Percentiles rank a stretch among this genome's conserved stretches.
Conservation (phyloP, 2,797 vertebrate species). For the Prionace glauca region DNA sequence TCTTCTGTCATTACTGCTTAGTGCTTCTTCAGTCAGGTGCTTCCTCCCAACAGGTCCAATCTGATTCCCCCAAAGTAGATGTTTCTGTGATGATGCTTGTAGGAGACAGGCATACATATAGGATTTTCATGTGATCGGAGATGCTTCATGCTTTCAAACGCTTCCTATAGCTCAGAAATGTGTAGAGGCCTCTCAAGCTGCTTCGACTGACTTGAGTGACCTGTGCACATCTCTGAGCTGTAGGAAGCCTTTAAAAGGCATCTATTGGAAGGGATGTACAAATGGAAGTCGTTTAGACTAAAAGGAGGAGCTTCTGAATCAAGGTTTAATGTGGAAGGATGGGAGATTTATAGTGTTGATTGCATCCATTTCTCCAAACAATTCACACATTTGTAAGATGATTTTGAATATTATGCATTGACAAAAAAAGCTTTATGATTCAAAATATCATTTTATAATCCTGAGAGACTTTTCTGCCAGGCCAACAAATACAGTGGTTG, state of each 20-base stretch:
- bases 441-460: background rate
- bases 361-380: background rate
- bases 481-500: background rate
- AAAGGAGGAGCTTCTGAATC: background rate
- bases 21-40: background rate
- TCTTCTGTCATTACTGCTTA: background rate
- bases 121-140: background rate
- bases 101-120: background rate
- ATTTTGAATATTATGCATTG: background rate
- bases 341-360: background rate
- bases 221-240: background rate
- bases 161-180: too few relatives aligned
- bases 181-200: too few relatives aligned
- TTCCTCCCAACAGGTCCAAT: background rate
- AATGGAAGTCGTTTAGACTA: background rate
- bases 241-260: background rate
- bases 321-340: background rate
- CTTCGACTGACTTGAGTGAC: too few relatives aligned
- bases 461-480: background rate
- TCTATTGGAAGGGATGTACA: background rate
- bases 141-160: background rate
- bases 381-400: background rate
- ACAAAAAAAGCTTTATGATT: background rate
- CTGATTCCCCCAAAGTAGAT: background rate
- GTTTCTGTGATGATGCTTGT: background rate